Base-by-base conservation (phyloP, 2,888 invertebrate species). In the Flexamia atlantica region DNA sequence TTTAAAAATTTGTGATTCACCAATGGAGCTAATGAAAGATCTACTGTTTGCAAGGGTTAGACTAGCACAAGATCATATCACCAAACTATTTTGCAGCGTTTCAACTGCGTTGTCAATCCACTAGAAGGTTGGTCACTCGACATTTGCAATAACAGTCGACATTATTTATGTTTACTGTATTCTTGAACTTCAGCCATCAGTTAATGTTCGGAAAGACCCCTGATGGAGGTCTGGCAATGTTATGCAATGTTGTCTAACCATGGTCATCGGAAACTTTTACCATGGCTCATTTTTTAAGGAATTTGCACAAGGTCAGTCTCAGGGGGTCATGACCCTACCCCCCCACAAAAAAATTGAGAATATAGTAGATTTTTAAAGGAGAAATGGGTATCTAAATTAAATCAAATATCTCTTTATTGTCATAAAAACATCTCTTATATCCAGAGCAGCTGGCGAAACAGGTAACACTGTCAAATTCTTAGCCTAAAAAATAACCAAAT, bases 81-180 rank as follows among this genome's bases (percentile, higher is more conserved):
- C 25, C 23, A 23, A 57, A 57, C 57, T 57, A 57, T 57, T 57
- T 57, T 20, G 57, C 57, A 57, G 53, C 53, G 23, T 17, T 46
- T 25, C 23, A 64, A 64, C 30, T 64, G 28, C 64, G 64, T 28
- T 64, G 28, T 64, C 12, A 30, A 14, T 64, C 30, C 12, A 64
- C 14, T 28, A 28, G 28, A 64, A 64, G 64, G 64, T 12, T 64
- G 5, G 17, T 64, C 28, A 14, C 64, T 64, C 30, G 64, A 64
- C 1, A 28, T 5, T 1, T 28, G 28, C 20, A 20, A 64, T 7
- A 64, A 53, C 4, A 23, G 20, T 64, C 30, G 30, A 64, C 64
- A 64, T 14, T 14, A 64, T 64, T 64, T 25, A 64, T 64, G 64
- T 64, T 28, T 64, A 30, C 30, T 28, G 17, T 28, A 28, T 57